These are phyloP conservation scores for Chaetophractus vellerosus DNA, from an alignment of 2,797 vertebrate genomes.

Conservation along the genomic window DNA sequence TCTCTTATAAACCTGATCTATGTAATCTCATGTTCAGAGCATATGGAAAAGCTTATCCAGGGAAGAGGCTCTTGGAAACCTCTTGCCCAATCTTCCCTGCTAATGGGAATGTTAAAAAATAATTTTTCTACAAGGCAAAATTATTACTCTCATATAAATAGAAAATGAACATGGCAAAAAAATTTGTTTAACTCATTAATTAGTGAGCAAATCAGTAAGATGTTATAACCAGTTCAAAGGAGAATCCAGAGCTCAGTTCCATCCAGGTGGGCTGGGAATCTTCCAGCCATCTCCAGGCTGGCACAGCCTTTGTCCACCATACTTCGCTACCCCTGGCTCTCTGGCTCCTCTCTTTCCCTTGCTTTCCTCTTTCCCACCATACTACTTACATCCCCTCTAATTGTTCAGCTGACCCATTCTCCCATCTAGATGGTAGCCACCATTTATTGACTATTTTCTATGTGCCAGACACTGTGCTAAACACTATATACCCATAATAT, in stretches of 20 bases:
- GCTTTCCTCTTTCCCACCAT: neutral
- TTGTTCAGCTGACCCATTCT: neutral
- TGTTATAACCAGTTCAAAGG: conserved; percentile 17
- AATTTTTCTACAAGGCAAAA: conserved; percentile 8
- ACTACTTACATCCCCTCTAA: neutral
- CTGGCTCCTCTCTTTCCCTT: neutral
- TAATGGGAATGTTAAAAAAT: conserved; percentile 58
- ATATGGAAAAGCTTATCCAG: conserved; percentile 17
- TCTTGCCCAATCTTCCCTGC: conserved; percentile 11
- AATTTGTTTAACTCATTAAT: conserved; percentile 54
- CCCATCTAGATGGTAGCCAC: neutral
- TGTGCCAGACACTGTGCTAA: conserved; percentile 8
- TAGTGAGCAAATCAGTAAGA: conserved; percentile 32
- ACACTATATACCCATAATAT: neutral
- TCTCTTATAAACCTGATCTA: neutral
- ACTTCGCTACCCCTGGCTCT: neutral
- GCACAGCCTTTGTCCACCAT: neutral
- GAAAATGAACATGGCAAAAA: neutral
- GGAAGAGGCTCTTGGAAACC: neutral
- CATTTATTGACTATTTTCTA: neutral
- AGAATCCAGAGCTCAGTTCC: neutral
- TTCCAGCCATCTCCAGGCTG: neutral
- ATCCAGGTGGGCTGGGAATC: neutral
- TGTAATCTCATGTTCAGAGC: neutral
- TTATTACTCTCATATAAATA: conserved; percentile 60